Conservation (phyloP, 2,797 vertebrate species). For the Trachurus trachurus region DNA sequence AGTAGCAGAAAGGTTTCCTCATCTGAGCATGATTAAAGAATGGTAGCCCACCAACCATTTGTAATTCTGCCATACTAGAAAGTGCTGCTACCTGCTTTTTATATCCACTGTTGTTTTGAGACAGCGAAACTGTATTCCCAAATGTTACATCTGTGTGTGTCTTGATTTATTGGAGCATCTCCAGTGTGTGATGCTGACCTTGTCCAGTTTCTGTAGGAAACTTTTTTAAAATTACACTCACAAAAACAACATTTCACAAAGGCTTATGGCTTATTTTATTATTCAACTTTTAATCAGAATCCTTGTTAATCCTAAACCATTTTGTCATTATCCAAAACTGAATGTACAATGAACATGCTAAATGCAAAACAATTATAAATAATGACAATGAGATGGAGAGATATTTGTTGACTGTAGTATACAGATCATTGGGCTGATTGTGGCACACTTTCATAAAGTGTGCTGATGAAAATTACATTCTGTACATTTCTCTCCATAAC, state of each 20-base stretch:
- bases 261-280: neutral
- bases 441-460: neutral
- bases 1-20: conserved; percentile 1
- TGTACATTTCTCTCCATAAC: conserved; percentile 13
- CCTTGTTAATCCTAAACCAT: neutral
- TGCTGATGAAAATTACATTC: conserved; percentile 14
- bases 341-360: neutral
- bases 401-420: neutral
- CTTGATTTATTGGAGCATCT: conserved; percentile 9
- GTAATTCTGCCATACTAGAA: neutral
- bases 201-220: neutral
- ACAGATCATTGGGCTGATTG: neutral
- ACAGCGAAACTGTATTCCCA: neutral
- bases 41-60: conserved; percentile 1
- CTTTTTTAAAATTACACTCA: neutral
- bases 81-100: conserved; percentile 6
- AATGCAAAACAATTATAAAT: neutral
- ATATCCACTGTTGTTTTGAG: neutral
- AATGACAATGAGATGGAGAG: neutral
- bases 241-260: neutral
- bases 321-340: neutral
- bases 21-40: conserved; percentile 36
- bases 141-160: neutral
- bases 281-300: neutral
- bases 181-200: conserved; percentile 1